Evolutionary conservation across 2,113 vertebrate species (phyloP).

Genomic region (Clupea harengus): DNA sequence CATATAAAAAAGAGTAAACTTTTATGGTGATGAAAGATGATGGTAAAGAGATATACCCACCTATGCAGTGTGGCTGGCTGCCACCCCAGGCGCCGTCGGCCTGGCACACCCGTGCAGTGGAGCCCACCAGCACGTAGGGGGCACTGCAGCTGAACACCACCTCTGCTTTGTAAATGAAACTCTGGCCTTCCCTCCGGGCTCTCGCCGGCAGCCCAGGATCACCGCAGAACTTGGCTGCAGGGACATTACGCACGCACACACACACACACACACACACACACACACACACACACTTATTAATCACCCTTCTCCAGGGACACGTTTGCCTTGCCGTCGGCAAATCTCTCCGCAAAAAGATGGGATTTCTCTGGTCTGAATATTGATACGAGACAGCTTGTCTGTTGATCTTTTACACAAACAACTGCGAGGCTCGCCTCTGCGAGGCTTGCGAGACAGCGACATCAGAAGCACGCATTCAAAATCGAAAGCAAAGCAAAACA

Average conservation of each 20-base stretch:
- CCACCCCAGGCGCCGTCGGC: slow-evolving; percentile 91
- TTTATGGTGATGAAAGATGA: too few relatives aligned
- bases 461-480: too few relatives aligned
- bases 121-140: slow-evolving; percentile 87
- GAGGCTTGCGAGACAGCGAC: too few relatives aligned
- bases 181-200: slow-evolving; percentile 88
- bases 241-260: neutral
- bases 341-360: too few relatives aligned
- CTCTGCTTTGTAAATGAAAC: slow-evolving; percentile 96
- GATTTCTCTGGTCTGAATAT: too few relatives aligned
- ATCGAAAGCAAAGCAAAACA: too few relatives aligned
- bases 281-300: neutral
- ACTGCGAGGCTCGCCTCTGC: too few relatives aligned
- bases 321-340: too few relatives aligned
- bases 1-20: too few relatives aligned
- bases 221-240: slow-evolving; percentile 92
- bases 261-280: neutral
- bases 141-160: slow-evolving; percentile 84
- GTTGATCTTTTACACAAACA: too few relatives aligned
- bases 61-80: slow-evolving; percentile 90
- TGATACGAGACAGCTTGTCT: too few relatives aligned
- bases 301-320: too few relatives aligned
- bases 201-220: slow-evolving; percentile 86
- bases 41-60: slow-evolving; percentile 64
- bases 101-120: slow-evolving; percentile 84